A percentile compares a stretch with the other conserved stretches of the same genome.
Conservation (phyloP, 2,888 invertebrate species). For the Heliconius sara region DNA sequence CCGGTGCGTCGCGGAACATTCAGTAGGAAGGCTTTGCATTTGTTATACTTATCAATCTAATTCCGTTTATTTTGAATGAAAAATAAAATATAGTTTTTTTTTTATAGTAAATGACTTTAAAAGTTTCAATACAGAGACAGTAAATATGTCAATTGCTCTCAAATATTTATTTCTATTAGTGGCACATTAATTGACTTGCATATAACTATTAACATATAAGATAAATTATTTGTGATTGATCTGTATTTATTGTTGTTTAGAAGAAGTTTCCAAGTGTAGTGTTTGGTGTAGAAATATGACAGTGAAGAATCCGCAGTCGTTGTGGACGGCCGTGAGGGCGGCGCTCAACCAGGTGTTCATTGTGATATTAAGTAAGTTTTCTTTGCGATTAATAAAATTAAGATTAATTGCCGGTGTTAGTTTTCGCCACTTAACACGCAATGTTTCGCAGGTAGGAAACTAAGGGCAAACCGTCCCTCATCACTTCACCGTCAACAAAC, state of each 20-base stretch:
- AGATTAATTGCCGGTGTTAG: not conserved
- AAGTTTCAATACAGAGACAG: too few relatives aligned
- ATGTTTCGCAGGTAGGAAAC: not conserved
- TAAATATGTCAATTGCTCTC: too few relatives aligned
- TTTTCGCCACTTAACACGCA: not conserved
- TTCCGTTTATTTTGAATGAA: too few relatives aligned
- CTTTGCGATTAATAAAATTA: not conserved
- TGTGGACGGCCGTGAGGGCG: slow-evolving; percentile 43
- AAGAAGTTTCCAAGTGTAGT: not conserved
- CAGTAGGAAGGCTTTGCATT: too few relatives aligned
- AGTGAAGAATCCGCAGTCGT: slow-evolving; percentile 15
- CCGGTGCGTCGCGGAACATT: not conserved
- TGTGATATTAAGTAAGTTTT: slow-evolving; percentile 55
- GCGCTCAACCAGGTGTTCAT: slow-evolving; percentile 51
- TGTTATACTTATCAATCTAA: too few relatives aligned
- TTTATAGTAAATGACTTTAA: too few relatives aligned
- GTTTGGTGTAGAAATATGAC: slow-evolving; percentile 20
- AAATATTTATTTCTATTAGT: too few relatives aligned
- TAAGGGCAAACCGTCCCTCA: not conserved
- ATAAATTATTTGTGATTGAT: not conserved
- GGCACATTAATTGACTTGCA: too few relatives aligned
- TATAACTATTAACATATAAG: not conserved
- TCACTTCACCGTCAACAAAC: not conserved
- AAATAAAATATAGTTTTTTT: too few relatives aligned
- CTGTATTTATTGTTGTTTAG: not conserved